Percentiles rank a stretch among this genome's conserved stretches.
phyloP scores from a whole-genome alignment of 2,888 invertebrate species.

The Melieria omissa region DNA sequence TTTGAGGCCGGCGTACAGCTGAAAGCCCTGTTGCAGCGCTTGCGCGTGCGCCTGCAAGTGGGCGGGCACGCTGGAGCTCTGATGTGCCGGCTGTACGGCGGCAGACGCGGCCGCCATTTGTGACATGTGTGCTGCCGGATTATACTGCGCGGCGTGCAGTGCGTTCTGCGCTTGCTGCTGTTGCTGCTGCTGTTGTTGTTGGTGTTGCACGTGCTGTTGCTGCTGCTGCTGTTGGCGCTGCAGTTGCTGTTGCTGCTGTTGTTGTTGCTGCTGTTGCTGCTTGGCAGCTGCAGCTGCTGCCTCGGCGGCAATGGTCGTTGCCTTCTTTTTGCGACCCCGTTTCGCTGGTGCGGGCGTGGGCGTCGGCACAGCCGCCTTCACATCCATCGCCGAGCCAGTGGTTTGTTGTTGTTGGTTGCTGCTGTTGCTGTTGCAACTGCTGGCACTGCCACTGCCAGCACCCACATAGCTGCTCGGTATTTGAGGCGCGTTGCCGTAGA shows the following conservation, averaged over 20 bases:
- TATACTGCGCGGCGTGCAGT: conserved; percentile 48
- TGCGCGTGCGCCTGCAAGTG: conserved; percentile 59
- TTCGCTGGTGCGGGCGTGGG: conserved; percentile 52
- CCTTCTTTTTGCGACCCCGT: conserved; percentile 60
- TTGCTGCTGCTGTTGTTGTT: conserved; percentile 46
- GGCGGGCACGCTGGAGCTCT: conserved; percentile 52
- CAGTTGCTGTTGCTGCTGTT: conserved; percentile 49
- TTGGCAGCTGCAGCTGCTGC: conserved; percentile 49
- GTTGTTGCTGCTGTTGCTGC: conserved; percentile 48
- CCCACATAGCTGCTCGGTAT: conserved; percentile 47
- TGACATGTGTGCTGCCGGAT: conserved; percentile 49
- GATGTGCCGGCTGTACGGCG: conserved; percentile 50
- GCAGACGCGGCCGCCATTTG: conserved; percentile 48
- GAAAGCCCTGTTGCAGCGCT: conserved; percentile 69
- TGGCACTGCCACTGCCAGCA: conserved; percentile 33
- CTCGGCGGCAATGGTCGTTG: conserved; percentile 57
- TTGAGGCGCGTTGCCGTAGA: conserved; percentile 57
- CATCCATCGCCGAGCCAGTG: conserved; percentile 35
- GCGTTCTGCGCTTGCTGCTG: conserved; percentile 36
- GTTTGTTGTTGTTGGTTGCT: conserved; percentile 43
- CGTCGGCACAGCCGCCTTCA: conserved; percentile 23
- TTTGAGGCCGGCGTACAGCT: conserved; percentile 72
- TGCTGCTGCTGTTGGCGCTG: conserved; percentile 47
- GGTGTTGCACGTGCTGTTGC: conserved; percentile 46
- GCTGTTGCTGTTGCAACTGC: conserved; percentile 39